Base-by-base conservation (phyloP, 2,113 vertebrate genomes). In the Apteryx mantelli region DNA sequence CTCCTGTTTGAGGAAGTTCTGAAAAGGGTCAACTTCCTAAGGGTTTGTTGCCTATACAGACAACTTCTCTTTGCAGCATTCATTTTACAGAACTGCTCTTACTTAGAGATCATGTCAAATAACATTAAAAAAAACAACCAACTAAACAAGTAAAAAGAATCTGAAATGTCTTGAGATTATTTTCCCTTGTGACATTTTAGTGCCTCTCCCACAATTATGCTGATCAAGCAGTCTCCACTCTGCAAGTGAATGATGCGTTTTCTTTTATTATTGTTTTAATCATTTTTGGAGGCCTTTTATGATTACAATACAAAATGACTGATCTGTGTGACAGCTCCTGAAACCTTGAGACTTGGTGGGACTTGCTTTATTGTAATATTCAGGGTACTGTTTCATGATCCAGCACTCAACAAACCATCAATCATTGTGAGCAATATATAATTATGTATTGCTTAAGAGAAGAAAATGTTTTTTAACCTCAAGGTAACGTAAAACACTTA, bases 371-470 rank as follows among this genome's bases (percentile, higher is more conserved):
- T 93, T 94, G 75, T 52, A 91, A 69, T 95, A 96, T 84, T 96
- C 93, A 78, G 73, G 65, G 53, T 88, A 78, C 26, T 93, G 13
- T 82, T 97, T 95, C 55, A 91, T 66, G 63, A 93, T 91, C 19
- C 53, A 81, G 22, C 17, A 58, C 48, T 96, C 91, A 95, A 88
- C 48, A 92, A 93, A 87, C 75, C 3, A 16, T 93, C 97, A 96
- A 34, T 96, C 96, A 92, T 64, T 84, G 16, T 92, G 53, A 96
- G 48, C 12, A 96, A 89, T 66, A 89, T 84, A 89, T 95, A 97
- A 97, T 96, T 95, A 91, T 40, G 19, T 46, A 65, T 73, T 88
- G 42, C 48, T 94, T 89, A 81, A 92, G 81, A 93, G 58, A 73
- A 91, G 78, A 77, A 73, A 65, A 10, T 3, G 24, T 0, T 4